Conservation (phyloP, 2,797 vertebrate genomes). For the Melanotaenia maccullochi region DNA sequence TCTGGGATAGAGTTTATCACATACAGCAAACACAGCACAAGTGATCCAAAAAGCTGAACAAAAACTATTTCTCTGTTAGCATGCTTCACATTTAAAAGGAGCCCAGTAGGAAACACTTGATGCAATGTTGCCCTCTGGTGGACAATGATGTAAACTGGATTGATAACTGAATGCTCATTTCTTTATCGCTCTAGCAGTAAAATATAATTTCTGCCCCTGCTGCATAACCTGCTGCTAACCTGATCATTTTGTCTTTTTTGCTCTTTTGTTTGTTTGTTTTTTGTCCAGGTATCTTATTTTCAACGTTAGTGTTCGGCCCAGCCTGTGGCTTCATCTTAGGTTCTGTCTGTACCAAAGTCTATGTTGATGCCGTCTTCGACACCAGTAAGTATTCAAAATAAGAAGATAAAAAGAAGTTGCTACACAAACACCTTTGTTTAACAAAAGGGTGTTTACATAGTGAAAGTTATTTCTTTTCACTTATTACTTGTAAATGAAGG, state of each 20-base stretch:
- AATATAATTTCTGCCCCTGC: neutral
- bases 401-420: neutral
- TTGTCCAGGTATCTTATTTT: constrained; percentile 94
- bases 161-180: no score
- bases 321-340: constrained; percentile 99
- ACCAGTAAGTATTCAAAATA: constrained; percentile 87
- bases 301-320: constrained; percentile 97
- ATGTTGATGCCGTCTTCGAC: constrained; percentile 97
- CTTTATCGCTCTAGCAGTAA: neutral
- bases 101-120: neutral
- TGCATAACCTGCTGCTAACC: neutral
- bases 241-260: neutral
- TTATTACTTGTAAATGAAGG: no score
- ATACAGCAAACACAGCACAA: neutral
- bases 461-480: no score
- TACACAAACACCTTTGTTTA: no score
- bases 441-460: no score
- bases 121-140: constrained; percentile 66
- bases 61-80: constrained; percentile 7
- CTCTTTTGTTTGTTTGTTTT: constrained; percentile 31
- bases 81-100: constrained; percentile 11
- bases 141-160: constrained; percentile 7
- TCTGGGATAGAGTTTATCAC: neutral
- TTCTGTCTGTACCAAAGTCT: constrained; percentile 99
- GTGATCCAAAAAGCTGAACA: neutral